phyloP scores from a whole-genome alignment of 2,113 vertebrate genomes.

The Pogonocichla stellata region DNA sequence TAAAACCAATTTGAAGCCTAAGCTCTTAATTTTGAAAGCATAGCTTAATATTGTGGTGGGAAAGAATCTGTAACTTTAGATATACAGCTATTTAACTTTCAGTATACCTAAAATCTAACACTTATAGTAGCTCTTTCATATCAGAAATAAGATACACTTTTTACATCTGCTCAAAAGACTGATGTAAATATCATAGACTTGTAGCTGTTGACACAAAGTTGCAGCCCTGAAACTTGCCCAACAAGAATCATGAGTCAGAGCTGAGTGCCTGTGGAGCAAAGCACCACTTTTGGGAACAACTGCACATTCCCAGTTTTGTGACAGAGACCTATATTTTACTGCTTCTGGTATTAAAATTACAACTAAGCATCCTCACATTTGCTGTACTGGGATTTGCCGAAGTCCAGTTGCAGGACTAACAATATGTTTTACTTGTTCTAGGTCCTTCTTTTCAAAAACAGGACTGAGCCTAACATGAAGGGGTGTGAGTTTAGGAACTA shows the following conservation, averaged over 20 bases:
- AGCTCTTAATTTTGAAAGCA: not conserved
- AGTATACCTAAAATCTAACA: not conserved
- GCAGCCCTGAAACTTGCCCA: not conserved
- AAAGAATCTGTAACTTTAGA: not conserved
- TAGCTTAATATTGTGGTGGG: not conserved
- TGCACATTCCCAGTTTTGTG: not conserved
- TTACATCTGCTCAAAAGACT: not conserved
- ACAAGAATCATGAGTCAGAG: fast-evolving
- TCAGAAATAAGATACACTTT: not conserved
- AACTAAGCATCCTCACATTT: not conserved
- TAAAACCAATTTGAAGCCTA: not conserved
- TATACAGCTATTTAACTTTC: not conserved
- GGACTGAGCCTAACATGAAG: not conserved
- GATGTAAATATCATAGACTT: not conserved
- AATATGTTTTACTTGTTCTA: not conserved
- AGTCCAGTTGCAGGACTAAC: not conserved
- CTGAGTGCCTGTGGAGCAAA: not conserved
- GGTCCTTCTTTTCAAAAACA: not conserved
- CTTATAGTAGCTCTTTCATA: not conserved
- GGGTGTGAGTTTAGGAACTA: not conserved
- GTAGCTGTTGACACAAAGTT: not conserved
- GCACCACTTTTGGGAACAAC: not conserved
- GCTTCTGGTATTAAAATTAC: not conserved
- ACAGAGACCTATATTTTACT: not conserved
- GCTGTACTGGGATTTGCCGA: not conserved